Conservation (phyloP, 2,113 vertebrate species). For the Trinectes maculatus region DNA sequence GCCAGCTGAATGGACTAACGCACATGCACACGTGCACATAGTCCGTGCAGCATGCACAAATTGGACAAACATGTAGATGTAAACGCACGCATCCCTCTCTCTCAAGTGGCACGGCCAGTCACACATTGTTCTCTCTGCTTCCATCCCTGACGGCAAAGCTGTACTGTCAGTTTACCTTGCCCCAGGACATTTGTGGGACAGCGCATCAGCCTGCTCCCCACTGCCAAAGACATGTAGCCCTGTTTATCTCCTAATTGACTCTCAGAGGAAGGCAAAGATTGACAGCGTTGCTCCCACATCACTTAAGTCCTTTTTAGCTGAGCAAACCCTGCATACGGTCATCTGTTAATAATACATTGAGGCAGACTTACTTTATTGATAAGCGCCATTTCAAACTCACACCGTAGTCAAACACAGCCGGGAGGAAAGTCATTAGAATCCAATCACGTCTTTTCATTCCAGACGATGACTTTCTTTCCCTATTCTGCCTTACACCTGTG, state of each 20-base stretch:
- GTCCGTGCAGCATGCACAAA: slow-evolving; percentile 15
- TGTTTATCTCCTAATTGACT: slow-evolving; percentile 91
- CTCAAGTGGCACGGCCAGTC: slow-evolving; percentile 63
- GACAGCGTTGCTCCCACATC: slow-evolving; percentile 77
- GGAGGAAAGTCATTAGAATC: slow-evolving; percentile 48
- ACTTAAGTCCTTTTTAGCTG: slow-evolving; percentile 79
- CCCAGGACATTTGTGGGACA: slow-evolving; percentile 85
- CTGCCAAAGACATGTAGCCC: slow-evolving; percentile 76
- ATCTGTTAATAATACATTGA: slow-evolving; percentile 81
- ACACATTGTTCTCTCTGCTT: slow-evolving; percentile 73
- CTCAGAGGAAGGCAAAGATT: slow-evolving; percentile 83
- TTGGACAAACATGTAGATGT: slow-evolving; percentile 24
- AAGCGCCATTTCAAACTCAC: slow-evolving; percentile 62
- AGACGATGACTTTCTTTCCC: slow-evolving; percentile 61
- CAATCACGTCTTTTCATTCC: slow-evolving; percentile 56
- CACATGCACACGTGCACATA: slow-evolving; percentile 7
- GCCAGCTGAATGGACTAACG: slow-evolving; percentile 24
- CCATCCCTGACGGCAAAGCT: slow-evolving; percentile 74
- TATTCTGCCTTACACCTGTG: slow-evolving; percentile 49
- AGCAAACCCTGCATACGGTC: slow-evolving; percentile 61
- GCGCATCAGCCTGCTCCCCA: slow-evolving; percentile 73
- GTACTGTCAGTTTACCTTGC: slow-evolving; percentile 83
- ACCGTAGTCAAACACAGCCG: slow-evolving; percentile 55
- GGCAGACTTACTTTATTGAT: slow-evolving; percentile 73
- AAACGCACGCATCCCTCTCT: slow-evolving; percentile 44